These are phyloP conservation scores for Micropoecilia bifurca DNA, from an alignment of 2,797 vertebrate genomes.

Conservation along the genomic window DNA sequence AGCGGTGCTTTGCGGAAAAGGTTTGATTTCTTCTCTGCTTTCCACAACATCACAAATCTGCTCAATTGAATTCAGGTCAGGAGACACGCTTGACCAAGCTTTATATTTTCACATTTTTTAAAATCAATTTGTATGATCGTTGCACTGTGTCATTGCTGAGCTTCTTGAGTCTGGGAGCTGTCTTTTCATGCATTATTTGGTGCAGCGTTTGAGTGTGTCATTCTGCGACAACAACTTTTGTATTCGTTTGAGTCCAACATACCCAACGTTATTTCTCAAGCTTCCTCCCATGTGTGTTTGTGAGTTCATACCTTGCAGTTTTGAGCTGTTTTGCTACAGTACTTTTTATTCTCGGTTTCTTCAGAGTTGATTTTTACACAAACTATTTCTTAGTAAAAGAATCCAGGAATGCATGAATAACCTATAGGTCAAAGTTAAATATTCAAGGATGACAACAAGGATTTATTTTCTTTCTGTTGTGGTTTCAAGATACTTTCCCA, in stretches of 20 bases:
- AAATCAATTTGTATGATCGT: neutral
- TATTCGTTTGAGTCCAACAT: neutral
- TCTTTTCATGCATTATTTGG: conserved; percentile 3
- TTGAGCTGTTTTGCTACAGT: neutral
- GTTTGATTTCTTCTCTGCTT: conserved; percentile 9
- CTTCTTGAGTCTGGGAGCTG: neutral
- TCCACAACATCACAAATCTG: conserved; percentile 10
- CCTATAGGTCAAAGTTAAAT: neutral
- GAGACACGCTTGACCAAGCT: neutral
- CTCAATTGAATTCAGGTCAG: conserved; percentile 3
- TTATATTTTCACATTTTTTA: neutral
- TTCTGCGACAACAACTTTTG: conserved; percentile 1
- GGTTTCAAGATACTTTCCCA: neutral
- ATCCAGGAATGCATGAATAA: neutral
- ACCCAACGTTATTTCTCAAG: neutral
- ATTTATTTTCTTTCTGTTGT: neutral
- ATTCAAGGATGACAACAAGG: neutral
- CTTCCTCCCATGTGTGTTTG: neutral
- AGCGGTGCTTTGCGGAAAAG: conserved; percentile 4
- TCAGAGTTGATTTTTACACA: neutral
- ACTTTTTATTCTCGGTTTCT: neutral
- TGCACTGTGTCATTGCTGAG: neutral
- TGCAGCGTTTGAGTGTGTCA: neutral
- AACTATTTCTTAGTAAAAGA: neutral
- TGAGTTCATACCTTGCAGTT: neutral